phyloP scores from a whole-genome alignment of 2,797 vertebrate genomes.

The Neomorphus geoffroyi region DNA sequence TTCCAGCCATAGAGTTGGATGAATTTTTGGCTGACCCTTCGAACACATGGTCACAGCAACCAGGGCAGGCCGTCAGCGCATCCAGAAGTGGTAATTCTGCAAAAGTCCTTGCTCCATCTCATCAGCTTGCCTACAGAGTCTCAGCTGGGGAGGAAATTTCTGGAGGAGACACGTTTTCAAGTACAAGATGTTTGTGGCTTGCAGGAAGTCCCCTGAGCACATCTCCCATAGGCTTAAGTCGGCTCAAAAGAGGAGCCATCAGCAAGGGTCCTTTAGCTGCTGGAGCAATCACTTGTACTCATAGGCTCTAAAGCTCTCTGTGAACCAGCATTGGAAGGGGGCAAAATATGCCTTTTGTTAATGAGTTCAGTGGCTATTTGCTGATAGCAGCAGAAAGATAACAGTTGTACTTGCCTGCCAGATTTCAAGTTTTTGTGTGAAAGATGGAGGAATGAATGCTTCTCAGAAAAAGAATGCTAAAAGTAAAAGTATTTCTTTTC shows the following conservation, averaged over 20 bases:
- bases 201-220: not conserved
- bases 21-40: not conserved
- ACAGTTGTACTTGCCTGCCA: not conserved
- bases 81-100: not conserved
- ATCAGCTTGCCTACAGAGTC: not conserved
- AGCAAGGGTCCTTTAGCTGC: not conserved
- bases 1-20: accelerated
- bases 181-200: not conserved
- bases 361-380: not conserved
- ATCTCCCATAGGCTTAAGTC: accelerated
- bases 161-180: not conserved
- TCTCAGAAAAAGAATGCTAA: not conserved
- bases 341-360: not conserved
- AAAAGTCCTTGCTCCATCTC: not conserved
- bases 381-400: not conserved
- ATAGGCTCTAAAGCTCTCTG: not conserved
- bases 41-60: not conserved
- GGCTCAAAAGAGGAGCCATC: not conserved
- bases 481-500: not conserved
- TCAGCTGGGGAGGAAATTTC: not conserved
- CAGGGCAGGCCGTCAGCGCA: not conserved
- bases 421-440: not conserved
- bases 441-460: not conserved
- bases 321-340: not conserved
- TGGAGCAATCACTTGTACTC: not conserved